These are phyloP conservation scores for Mimumesa dahlbomi DNA, from an alignment of 2,888 invertebrate species.

Conservation along the genomic window DNA sequence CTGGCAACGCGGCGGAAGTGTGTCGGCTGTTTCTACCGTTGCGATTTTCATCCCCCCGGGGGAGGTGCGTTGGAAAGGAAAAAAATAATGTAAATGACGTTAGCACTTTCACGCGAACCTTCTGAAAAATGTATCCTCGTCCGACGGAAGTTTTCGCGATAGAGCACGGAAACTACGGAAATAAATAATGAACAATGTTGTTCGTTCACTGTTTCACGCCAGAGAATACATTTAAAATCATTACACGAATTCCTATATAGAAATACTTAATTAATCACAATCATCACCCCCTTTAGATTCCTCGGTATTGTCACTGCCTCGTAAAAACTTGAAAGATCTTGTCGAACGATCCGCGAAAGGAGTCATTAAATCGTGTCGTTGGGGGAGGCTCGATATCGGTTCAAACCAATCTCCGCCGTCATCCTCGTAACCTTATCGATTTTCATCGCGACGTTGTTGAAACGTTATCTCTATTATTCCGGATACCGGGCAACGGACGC, in stretches of 20 bases:
- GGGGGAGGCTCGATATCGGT: conserved; percentile 1
- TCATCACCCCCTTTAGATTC: background rate
- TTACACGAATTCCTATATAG: background rate
- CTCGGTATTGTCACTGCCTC: background rate
- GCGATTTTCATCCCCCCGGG: conserved; percentile 21
- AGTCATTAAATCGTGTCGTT: conserved; percentile 18
- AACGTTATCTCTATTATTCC: conserved; percentile 25
- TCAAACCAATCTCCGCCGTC: conserved; percentile 1
- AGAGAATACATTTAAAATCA: no score
- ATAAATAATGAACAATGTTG: no score
- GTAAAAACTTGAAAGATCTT: conserved; percentile 20
- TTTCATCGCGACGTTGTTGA: conserved; percentile 18
- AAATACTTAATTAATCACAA: background rate
- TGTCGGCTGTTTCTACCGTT: background rate
- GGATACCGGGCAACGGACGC: background rate
- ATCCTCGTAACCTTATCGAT: conserved; percentile 25
- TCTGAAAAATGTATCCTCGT: conserved; percentile 35
- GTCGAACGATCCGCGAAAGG: conserved; percentile 9
- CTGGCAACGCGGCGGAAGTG: background rate
- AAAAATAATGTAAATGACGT: conserved; percentile 37
- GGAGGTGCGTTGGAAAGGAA: no score
- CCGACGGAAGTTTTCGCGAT: background rate
- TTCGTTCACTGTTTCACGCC: no score
- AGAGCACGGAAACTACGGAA: no score
- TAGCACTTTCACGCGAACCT: background rate